phyloP scores from a whole-genome alignment of 2,113 vertebrate genomes.

The Cyprinodon brontotheroides region DNA sequence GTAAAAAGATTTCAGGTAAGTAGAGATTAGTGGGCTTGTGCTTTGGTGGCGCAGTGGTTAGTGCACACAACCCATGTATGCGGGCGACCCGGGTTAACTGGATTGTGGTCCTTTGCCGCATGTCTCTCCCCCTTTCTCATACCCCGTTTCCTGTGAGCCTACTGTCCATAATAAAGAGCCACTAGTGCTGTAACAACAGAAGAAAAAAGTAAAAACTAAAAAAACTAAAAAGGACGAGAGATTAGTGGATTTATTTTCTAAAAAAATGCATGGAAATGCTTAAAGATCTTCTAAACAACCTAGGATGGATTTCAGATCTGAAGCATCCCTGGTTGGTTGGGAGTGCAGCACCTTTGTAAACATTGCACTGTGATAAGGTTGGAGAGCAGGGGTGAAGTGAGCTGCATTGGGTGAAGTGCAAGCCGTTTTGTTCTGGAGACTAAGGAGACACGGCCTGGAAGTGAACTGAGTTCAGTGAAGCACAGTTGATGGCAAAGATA shows the following conservation, averaged over 20 bases:
- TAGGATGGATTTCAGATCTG: not conserved
- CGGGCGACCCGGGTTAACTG: no score
- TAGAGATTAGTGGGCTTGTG: no score
- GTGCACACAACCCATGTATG: no score
- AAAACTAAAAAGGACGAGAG: no score
- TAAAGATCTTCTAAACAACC: not conserved
- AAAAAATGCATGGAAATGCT: not conserved
- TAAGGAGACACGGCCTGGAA: conserved; percentile 51
- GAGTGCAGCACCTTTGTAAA: conserved; percentile 61
- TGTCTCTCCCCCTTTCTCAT: no score
- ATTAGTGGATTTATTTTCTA: no score
- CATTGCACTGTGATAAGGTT: conserved; percentile 51
- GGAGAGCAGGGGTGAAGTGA: conserved; percentile 60
- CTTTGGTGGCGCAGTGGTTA: no score
- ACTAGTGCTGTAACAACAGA: no score
- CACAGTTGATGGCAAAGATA: conserved; percentile 71
- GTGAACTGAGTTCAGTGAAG: conserved; percentile 58
- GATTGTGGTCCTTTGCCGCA: no score
- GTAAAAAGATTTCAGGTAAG: no score
- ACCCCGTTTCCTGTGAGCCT: no score
- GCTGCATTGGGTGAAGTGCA: conserved; percentile 64
- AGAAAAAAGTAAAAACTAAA: not conserved
- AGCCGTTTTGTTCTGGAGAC: conserved; percentile 65
- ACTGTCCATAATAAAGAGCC: no score
- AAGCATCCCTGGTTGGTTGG: not conserved